Base-by-base conservation (phyloP, 2,797 vertebrate species). In the Lepilemur ruficaudatus region DNA sequence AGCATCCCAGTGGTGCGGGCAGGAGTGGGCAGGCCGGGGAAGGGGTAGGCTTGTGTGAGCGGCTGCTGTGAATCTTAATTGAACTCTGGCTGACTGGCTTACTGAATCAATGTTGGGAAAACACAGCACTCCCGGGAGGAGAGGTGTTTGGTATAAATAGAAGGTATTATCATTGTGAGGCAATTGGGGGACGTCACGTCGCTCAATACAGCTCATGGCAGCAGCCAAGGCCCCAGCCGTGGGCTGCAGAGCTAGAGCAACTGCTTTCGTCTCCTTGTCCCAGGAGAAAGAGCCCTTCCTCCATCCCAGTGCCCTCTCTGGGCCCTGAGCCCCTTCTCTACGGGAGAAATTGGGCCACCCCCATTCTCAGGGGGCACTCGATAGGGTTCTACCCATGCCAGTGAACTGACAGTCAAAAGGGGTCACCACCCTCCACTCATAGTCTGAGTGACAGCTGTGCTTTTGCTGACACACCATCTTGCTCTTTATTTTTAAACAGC, bases 131-230 rank as follows among this genome's bases (percentile, higher is more conserved):
- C 97, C 91, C 67, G 96, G 96, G 95, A 97, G 90, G 79, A 95
- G 92, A 97, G 88, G 92, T 96, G 73, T 94, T 97, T 92, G 97
- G 75, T 98, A 98, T 96, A 98, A 97, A 97, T 95, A 97, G 97
- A 95, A 97, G 82, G 90, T 78, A 95, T 97, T 91, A 83, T 95
- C 84, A 79, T 78, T 43, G 28, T 4, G 3, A 93, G 90, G 82
- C 85, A 85, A 73, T 11, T 63, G 79, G 76, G 91, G 91, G 95
- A 91, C 0, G 28, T 90, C 90, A 50, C 7, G 87, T 85, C 0
- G 8, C 90, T 97, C 55, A 25, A 7, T 23, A 28, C 70, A 90
- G 84, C 81, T 72, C 55, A 52, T 57, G n/a, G 88, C 63, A 79
- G 81, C 72, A 41, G 35, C 30, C 35, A n/a, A 78, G 79, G 79